Conservation (phyloP, 2,797 vertebrate genomes). For the Aulostomus chinensis region DNA sequence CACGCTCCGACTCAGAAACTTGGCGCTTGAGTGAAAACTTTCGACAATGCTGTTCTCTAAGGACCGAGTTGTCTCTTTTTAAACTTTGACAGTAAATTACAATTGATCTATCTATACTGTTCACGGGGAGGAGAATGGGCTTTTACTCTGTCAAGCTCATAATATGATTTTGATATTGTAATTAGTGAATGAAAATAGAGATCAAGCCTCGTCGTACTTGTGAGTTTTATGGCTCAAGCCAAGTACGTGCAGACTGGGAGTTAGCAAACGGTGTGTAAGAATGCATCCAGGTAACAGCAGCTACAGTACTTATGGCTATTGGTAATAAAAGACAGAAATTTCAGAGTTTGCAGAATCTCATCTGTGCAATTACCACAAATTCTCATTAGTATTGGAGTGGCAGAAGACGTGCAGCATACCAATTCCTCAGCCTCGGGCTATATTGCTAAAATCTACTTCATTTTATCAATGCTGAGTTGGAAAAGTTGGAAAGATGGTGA, state of each 20-base stretch:
- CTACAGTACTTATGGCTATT: too few species aligned
- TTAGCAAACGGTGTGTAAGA: conserved; percentile 1
- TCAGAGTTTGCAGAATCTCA: conserved; percentile 6
- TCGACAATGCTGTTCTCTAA: conserved; percentile 47
- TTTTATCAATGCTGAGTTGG: conserved; percentile 28
- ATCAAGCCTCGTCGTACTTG: conserved; percentile 12
- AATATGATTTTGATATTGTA: conserved; percentile 27
- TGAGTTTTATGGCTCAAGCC: conserved; percentile 1
- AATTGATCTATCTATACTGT: conserved; percentile 48
- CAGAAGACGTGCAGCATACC: conserved; percentile 34
- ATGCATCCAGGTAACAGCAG: conserved; percentile 1
- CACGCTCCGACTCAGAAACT: conserved; percentile 62
- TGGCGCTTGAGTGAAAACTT: conserved; percentile 64
- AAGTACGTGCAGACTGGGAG: background rate
- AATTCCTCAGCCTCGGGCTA: conserved; percentile 37
- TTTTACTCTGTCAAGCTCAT: conserved; percentile 17
- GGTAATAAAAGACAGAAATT: too few species aligned
- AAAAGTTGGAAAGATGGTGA: conserved; percentile 20
- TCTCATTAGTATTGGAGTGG: conserved; percentile 22
- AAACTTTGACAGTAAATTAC: conserved; percentile 57
- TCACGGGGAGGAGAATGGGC: conserved; percentile 16
- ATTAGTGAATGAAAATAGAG: conserved; percentile 26
- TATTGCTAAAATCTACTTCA: conserved; percentile 36
- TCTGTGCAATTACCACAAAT: conserved; percentile 30
- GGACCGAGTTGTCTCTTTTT: conserved; percentile 40